A percentile compares a stretch with the other conserved stretches of the same genome.
phyloP scores from a whole-genome alignment of 2,113 vertebrate genomes.

The Platysteira castanea region DNA sequence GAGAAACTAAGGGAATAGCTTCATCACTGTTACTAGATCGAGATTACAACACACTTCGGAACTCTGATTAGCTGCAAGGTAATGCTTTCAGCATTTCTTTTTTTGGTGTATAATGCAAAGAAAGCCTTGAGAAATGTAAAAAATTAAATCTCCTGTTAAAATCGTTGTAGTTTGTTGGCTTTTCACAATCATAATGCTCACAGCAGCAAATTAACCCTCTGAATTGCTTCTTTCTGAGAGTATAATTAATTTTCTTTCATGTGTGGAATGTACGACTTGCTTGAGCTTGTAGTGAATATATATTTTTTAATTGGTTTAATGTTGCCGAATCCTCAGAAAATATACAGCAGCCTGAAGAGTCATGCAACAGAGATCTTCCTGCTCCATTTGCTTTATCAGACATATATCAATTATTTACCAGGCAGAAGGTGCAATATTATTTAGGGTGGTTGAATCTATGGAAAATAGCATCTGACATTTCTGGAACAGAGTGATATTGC shows the following conservation, averaged over 20 bases:
- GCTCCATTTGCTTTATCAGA: slow-evolving; percentile 12
- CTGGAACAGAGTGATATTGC: background rate
- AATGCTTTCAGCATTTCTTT: background rate
- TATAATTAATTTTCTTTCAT: background rate
- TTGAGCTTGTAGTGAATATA: background rate
- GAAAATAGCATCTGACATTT: slow-evolving; percentile 37
- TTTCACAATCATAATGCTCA: background rate
- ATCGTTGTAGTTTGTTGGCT: background rate
- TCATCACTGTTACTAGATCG: background rate
- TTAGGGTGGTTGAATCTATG: background rate
- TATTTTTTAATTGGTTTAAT: background rate
- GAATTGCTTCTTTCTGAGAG: background rate
- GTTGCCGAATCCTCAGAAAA: background rate
- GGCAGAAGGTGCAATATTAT: background rate
- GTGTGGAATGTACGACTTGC: background rate
- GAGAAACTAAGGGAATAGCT: background rate
- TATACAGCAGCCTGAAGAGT: background rate
- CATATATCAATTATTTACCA: slow-evolving; percentile 39
- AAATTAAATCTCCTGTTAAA: background rate
- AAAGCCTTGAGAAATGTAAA: background rate
- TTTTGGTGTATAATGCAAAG: background rate
- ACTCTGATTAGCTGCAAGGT: background rate
- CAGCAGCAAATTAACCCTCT: background rate
- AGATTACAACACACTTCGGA: background rate
- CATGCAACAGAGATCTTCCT: background rate